Base-by-base conservation (phyloP, 2,797 vertebrate genomes). In the Scleropages formosus region DNA sequence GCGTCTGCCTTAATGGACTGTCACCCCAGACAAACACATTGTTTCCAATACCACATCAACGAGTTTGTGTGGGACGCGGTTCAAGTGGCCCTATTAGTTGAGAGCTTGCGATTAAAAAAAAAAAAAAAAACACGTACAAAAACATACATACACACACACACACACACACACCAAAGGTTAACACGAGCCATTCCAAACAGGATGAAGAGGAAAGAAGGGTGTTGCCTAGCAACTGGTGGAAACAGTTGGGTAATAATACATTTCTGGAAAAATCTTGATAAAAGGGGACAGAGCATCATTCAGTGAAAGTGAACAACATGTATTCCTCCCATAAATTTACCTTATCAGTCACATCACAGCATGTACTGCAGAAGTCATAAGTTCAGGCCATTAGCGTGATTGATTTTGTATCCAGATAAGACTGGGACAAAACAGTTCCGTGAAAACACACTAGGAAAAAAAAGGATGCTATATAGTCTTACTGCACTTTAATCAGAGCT, bases 191-290 rank as follows among this genome's bases (percentile, higher is more conserved):
- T 67, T n/a, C 72, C 75, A 86, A 79, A 77, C 78, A 66, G 31
- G 68, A 16, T 15, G 58, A 61, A 75, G 46, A 65, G 77, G 70
- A 76, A 78, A 81, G 78, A 65, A 46, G 74, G 67, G 13, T 72
- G 83, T 85, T 84, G 83, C 87, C 72, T 83, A 80, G 89, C 77
- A 85, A 88, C 83, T 78, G 74, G n/a, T 75, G 66, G 75, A 84
- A 75, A 80, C 76, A 78, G 79, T 66, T 39, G 66, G 64, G 77
- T 82, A 80, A 81, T 84, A 82, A 78, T 83, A 73, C 72, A 75
- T 84, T 73, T 80, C 73, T 77, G 75, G 68, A n/a, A 49, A 75
- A 63, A 71, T 71, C 22, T 76, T 59, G 26, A 53, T 13, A 39
- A n/a, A 24, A 39, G 44, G 47, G n/a, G 26, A 18, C n/a, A 46